A percentile compares a stretch with the other conserved stretches of the same genome.
These are phyloP conservation scores for Notarius quadriscutis DNA, from an alignment of 2,113 vertebrate genomes.

Conservation along the genomic window DNA sequence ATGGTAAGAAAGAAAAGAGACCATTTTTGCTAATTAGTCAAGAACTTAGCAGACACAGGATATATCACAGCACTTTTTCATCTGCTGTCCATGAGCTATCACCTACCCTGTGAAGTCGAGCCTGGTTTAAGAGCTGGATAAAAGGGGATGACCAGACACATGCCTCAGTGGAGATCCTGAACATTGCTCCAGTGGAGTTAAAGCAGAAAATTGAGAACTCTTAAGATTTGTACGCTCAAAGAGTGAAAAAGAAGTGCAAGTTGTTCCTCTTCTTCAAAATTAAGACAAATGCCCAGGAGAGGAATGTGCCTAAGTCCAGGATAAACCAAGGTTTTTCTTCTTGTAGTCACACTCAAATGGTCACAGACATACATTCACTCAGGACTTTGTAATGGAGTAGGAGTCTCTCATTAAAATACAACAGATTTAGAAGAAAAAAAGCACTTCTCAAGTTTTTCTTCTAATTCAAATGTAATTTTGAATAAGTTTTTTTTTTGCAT, in stretches of 20 bases:
- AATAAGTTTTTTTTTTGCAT: background rate
- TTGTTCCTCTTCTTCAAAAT: conserved; percentile 65
- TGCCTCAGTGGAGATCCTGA: conserved; percentile 73
- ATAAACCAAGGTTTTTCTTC: conserved; percentile 48
- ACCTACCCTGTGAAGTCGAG: conserved; percentile 74
- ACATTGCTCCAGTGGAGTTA: conserved; percentile 70
- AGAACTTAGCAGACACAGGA: conserved; percentile 85
- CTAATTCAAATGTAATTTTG: background rate
- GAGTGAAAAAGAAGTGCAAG: conserved; percentile 72
- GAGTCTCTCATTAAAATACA: too few relatives aligned
- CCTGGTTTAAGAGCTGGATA: conserved; percentile 70
- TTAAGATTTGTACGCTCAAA: conserved; percentile 71
- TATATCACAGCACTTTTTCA: conserved; percentile 73
- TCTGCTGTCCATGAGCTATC: conserved; percentile 74
- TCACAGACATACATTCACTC: conserved; percentile 38
- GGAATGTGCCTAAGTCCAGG: conserved; percentile 40
- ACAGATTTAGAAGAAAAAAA: too few relatives aligned
- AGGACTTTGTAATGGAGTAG: background rate
- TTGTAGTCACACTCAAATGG: conserved; percentile 53
- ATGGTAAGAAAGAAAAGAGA: conserved; percentile 77
- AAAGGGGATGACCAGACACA: conserved; percentile 67
- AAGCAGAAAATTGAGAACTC: conserved; percentile 67
- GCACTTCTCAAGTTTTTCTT: background rate
- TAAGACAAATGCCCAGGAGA: conserved; percentile 58
- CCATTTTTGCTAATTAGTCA: conserved; percentile 93